phyloP scores from a whole-genome alignment of 2,113 vertebrate species.

The Oncorhynchus mykiss region DNA sequence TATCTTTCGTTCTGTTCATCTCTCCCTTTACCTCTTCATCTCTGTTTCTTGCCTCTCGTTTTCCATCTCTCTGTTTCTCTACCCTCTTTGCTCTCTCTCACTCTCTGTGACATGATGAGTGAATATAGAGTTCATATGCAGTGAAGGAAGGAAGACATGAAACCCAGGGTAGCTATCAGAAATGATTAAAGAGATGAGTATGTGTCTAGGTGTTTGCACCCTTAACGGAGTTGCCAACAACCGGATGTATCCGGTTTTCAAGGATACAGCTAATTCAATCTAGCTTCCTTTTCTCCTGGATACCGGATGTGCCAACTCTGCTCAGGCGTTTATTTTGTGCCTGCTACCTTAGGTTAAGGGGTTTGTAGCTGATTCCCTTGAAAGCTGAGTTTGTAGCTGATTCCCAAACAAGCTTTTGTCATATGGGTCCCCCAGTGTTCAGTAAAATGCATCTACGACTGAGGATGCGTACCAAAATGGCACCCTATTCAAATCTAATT shows the following conservation, averaged over 20 bases:
- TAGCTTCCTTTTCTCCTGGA: no score
- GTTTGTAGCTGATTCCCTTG: background rate
- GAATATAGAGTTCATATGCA: background rate
- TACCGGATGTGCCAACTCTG: no score
- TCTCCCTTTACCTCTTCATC: background rate
- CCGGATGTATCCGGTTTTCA: background rate
- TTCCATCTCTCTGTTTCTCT: constrained; percentile 11
- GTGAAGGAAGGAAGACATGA: background rate
- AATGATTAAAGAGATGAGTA: background rate
- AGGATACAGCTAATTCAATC: no score
- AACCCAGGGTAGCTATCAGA: background rate
- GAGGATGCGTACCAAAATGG: no score
- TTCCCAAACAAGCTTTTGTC: background rate
- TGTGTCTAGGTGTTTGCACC: no score
- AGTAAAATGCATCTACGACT: background rate
- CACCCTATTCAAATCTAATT: no score
- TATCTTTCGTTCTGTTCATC: background rate
- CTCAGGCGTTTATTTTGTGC: no score
- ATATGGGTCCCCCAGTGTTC: background rate
- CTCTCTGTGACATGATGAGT: constrained; percentile 17
- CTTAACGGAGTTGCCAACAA: background rate
- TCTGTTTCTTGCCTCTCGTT: background rate
- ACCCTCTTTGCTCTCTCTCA: constrained; percentile 19
- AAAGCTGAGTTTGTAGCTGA: background rate
- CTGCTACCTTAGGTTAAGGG: no score